Base-by-base conservation (phyloP, 2,113 vertebrate species). In the Ictalurus punctatus region DNA sequence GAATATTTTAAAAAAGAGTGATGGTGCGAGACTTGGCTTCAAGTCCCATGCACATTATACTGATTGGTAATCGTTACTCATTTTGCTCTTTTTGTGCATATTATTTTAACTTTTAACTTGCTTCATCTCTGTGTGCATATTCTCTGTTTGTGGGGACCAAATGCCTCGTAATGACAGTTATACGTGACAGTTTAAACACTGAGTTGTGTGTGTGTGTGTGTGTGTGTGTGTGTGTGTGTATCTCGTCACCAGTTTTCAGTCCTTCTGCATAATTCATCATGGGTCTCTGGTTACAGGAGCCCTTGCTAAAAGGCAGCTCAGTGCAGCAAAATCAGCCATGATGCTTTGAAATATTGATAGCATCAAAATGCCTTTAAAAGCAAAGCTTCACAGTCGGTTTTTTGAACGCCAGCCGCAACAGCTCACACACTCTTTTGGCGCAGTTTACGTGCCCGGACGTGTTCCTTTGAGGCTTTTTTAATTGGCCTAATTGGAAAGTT, bases 271-370 rank as follows among this genome's bases (percentile, higher is more conserved):
- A 92, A 95, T 95, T 95, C 90, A 95, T 34, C 40, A 89, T 87
- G 90, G 90, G 91, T 90, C 92, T 95, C 93, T 91, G 91, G 92
- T 95, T 95, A 95, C 95, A 92, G 63, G 67, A 90, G 87, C 89
- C 89, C 88, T 90, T 88, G 76, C 89, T 92, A 92, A 89, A 89
- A 93, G 89, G 90, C 87, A 87, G 91, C 92, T 90, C 89, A 86
- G 85, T 91, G 86, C 74, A 93, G 88, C 94, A 93, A 94, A 93
- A 94, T 93, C 92, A 92, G 87, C 91, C 92, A 86, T 85, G 91
- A 84, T 52, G 74, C 89, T 21, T 84, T 95, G 87, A 94, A 95
- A 94, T 93, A 95, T 94, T 93, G 85, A 95, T 94, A 88, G 85
- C 73, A n/a, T 30, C 61, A 23, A 89, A 88, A 90, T 90, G 89